Evolutionary conservation across 2,113 vertebrate genomes (phyloP), one percentile per base, ranked within the genome.

Genomic region (Syrrhaptes paradoxus): DNA sequence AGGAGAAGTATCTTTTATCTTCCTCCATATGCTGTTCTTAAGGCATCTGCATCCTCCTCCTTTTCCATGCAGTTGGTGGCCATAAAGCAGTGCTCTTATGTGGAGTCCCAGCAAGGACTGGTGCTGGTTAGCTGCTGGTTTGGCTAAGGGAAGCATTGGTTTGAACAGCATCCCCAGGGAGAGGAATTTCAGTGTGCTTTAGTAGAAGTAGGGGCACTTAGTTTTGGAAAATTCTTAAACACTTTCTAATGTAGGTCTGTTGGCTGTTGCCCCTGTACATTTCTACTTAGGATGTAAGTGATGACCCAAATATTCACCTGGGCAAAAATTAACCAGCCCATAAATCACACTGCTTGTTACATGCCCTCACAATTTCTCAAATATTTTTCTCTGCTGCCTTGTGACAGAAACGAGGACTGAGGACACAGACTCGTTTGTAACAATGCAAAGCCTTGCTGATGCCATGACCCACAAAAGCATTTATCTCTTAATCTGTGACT

Each of bases 401-500:
- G 5, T 83, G 29, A 48, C 0, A 4, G 5, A 16, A 20, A 6
- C 19, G 52, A 54, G 16, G 54, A 41, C 11, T 41, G 61, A 29
- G 8, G 34, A 38, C 20, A 28, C 3, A 26, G 25, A 34, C 18
- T 2, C 0, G 0, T 63, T 16, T 85, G 32, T 63, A 28, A 41
- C n/a, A 62, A 20, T 3, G 7, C 2, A 38, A 73, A 86, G 45
- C 32, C 25, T 65, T 84, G 32, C 24, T 70, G n/a, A 65, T 71
- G 34, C 45, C 2, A 0, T 43, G 46, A 71, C 18, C 29, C 32
- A 38, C 17, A 59, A 71, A 90, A 55, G 19, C 32, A 41, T 71
- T 63, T 31, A 4, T 51, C 15, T 46, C 51, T 66, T 74, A 49
- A 34, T 85, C 31, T 28, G 8, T 76, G 14, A 9, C 19, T 46